Evolutionary conservation across 1,140 invertebrate species (phyloP), one percentile per base, ranked within the genome.

Genomic region (Streblospio benedicti): DNA sequence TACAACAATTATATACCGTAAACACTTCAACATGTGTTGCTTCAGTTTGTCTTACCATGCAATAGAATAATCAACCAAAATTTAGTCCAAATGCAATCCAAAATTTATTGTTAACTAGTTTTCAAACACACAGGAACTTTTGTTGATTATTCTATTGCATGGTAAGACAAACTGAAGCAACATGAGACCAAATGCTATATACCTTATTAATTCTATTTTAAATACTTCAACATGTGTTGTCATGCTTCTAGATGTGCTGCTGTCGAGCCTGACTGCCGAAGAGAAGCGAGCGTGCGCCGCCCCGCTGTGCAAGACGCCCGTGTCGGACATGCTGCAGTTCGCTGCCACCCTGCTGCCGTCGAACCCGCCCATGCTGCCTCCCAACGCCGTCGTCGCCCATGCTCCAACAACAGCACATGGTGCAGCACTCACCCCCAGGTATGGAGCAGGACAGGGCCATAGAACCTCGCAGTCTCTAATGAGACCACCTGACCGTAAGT

Each of bases 291-390:
- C 63, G 30, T 67, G 67, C 50, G 61, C 66, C 41, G 68, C 67
- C 16, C 72, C 72, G 4, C 66, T 72, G 2, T 72, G 69, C 60
- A 66, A 57, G 33, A 74, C 72, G 14, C 72, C 72, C 0, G 68
- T 67, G 16, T 68, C 72, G 0, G 66, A 72, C 31, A 57, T 74
- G 4, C 59, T 74, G 2, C 69, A 71, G 23, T 56, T 72, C 49
- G 71, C 71, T 27, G 70, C 69, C 18, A 62, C 67, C 57, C 65
- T 62, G 44, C 51, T 65, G 6, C 63, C 62, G 16, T 25, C 25
- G 44, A 25, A 47, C 20, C 20, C 27, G 44, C 20, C 20, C 6
- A 25, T 47, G 38, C n/a, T 12, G 38, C n/a, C 38, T 41, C 38
- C 38, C 12, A n/a, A 41, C n/a, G 38, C 12, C n/a, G n/a, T 12